Base-by-base conservation (phyloP, 2,113 vertebrate genomes). In the Pipra filicauda region DNA sequence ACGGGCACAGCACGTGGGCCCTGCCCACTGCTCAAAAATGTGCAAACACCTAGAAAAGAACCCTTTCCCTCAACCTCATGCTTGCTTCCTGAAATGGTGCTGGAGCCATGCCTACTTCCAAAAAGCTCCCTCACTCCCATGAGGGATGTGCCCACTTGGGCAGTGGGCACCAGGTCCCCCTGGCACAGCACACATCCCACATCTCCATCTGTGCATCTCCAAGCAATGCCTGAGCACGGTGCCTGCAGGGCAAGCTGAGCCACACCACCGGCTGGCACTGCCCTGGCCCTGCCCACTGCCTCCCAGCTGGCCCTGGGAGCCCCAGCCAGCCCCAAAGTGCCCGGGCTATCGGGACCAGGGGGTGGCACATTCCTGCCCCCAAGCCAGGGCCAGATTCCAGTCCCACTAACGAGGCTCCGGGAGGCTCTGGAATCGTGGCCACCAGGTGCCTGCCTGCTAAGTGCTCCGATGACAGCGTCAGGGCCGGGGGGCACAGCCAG, bases 321-420 rank as follows among this genome's bases (percentile, higher is more conserved):
- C 55, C n/a, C 43, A 73, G 88, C 28, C n/a, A 28, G 49, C 23
- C 70, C 65, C 4, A 3, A 0, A 1, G 33, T 49, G 44, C 26
- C 59, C 2, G 3, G 83, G 59, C 87, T 65, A 39, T 59, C 37
- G 2, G 0, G 70, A 12, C 19, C 3, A 3, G 16, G 58, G 35
- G 44, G 3, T 81, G 79, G 89, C 70, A 89, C 61, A 51, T 94
- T 94, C 80, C 84, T 74, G 65, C 52, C 81, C 58, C 43, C 33
- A 66, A 35, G 87, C 80, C 76, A 88, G 54, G 67, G 55, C 31
- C 58, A 70, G 49, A 79, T 96, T 96, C 96, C 95, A 94, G 76
- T 66, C 81, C 74, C 57, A 57, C 90, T 97, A 95, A 97, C 2
- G 2, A 95, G 93, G 64, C 52, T 67, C 90, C 11, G 66, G 85